Conservation (phyloP, 2,113 vertebrate species). For the Nesospiza acunhae region DNA sequence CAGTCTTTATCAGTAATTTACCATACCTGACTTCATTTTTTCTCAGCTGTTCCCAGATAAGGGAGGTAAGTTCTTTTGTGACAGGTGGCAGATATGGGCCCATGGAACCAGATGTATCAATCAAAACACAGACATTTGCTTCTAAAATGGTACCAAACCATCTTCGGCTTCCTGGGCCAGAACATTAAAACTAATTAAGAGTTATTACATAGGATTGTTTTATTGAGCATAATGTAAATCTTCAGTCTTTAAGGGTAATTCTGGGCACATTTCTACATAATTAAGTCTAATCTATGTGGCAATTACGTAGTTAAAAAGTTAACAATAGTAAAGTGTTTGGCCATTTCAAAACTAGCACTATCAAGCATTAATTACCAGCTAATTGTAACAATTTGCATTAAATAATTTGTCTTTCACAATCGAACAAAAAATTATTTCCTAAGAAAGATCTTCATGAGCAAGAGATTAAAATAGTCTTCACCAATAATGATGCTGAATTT, state of each 20-base stretch:
- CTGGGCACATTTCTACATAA: neutral
- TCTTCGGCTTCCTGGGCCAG: constrained; percentile 75
- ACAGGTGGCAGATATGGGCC: constrained; percentile 64
- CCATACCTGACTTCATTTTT: constrained; percentile 72
- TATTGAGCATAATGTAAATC: neutral
- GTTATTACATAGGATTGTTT: neutral
- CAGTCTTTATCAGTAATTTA: neutral
- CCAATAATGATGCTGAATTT: neutral
- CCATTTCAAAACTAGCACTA: neutral
- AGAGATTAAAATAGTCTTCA: neutral
- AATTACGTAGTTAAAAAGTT: neutral
- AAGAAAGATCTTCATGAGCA: neutral
- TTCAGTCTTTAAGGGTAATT: neutral
- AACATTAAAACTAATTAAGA: neutral
- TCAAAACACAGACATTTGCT: constrained; percentile 76
- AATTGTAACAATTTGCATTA: neutral
- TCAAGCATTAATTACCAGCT: neutral
- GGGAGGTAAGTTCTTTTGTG: constrained; percentile 72
- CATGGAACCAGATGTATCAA: constrained; percentile 85
- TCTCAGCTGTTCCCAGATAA: constrained; percentile 86
- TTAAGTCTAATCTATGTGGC: neutral
- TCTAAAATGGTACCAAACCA: constrained; percentile 81
- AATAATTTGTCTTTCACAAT: neutral
- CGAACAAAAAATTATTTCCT: neutral
- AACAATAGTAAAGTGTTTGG: neutral